phyloP scores from a whole-genome alignment of 1,140 invertebrate species.

The Coenobita brevimanus region DNA sequence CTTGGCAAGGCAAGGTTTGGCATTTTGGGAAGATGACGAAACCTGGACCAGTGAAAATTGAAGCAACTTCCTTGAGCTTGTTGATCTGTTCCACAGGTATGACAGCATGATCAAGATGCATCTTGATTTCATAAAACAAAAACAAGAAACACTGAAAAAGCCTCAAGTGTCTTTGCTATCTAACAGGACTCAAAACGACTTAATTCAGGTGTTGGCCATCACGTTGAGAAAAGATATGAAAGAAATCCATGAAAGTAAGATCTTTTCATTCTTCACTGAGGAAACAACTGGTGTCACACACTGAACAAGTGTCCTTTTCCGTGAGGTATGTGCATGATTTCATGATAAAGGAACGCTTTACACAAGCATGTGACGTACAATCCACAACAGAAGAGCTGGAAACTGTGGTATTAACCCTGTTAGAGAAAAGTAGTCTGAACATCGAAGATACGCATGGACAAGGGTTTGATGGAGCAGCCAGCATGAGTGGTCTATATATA shows the following conservation, averaged over 20 bases:
- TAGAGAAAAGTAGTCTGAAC: not conserved
- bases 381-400: not conserved
- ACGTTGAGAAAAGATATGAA: not conserved
- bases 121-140: too few relatives aligned
- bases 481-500: not conserved
- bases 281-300: conserved; percentile 12
- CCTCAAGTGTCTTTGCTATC: not conserved
- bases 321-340: not conserved
- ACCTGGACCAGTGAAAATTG: too few relatives aligned
- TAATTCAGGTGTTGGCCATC: not conserved
- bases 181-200: too few relatives aligned
- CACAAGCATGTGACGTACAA: not conserved
- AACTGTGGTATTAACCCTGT: not conserved
- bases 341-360: not conserved
- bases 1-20: too few relatives aligned
- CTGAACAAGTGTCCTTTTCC: not conserved
- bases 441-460: not conserved
- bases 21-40: not conserved
- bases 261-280: too few relatives aligned
- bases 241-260: too few relatives aligned
- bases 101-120: conserved; percentile 18
- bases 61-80: too few relatives aligned
- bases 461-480: too few relatives aligned
- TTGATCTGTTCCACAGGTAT: conserved; percentile 15
- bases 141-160: not conserved